Base-by-base conservation (phyloP, 1,140 invertebrate species). In the Portunus trituberculatus region DNA sequence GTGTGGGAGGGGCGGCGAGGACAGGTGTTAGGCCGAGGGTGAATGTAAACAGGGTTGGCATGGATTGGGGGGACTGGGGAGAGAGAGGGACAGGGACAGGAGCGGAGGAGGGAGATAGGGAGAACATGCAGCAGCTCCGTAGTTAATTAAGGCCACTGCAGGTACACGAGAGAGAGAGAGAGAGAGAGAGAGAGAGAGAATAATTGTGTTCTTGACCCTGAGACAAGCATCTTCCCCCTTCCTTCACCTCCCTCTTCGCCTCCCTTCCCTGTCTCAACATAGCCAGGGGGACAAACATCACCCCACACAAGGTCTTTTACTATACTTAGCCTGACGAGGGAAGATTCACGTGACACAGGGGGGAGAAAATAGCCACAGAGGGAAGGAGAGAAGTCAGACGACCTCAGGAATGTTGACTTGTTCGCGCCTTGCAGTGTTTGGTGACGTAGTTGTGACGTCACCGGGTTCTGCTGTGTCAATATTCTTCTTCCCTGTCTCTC, bases 401-500 rank as follows among this genome's bases (percentile, higher is more conserved):
- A 14, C 52, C 16, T 12, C 12, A 59, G 52, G 89, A 91, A n/a
- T 46, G 46, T 32, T n/a, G 46, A 39, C 39, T 39, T 89, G 87
- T 1, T 32, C 16, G 46, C 12, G 32, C 14, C 32, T 86, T 86
- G 86, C n/a, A 25, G n/a, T 32, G 31, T n/a, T 6, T 59, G 89
- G 20, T 93, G 92, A 93, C 92, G 92, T 86, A 45, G 12, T 25
- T n/a, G 83, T 93, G 92, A 93, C 92, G 92, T 86, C 92, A 93
- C 92, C 6, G 45, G 89, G 48, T 59, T 12, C 48, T 29, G 89
- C 25, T 28, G 89, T 59, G 25, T 59, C 89, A 25, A 1, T 76
- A 12, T 29, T 87, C 29, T 12, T 39, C 32, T 16, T 92, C n/a
- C 29, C n/a, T 76, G 4, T 82, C 52, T 67, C 29, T 28, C 46